Conservation (phyloP, 2,888 invertebrate genomes). For the Pseudeuparius sepicola region DNA sequence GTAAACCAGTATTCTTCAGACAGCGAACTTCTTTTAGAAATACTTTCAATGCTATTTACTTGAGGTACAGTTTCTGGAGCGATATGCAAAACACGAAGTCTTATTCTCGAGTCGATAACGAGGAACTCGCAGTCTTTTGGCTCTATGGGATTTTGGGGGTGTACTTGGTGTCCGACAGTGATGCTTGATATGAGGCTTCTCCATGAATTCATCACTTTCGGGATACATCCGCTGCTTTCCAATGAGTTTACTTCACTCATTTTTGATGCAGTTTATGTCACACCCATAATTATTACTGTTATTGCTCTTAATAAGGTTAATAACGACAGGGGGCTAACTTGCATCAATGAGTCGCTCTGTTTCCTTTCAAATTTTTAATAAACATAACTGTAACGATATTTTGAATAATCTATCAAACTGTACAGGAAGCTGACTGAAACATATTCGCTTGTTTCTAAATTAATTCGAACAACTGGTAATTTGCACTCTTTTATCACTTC, state of each 20-base stretch:
- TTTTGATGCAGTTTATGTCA: conserved; percentile 25
- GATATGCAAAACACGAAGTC: conserved; percentile 34
- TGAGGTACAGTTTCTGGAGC: conserved; percentile 28
- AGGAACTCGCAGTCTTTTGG: conserved; percentile 36
- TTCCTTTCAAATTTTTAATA: too few relatives aligned
- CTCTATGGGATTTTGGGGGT: conserved; percentile 33
- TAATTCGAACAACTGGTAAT: too few relatives aligned
- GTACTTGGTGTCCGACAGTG: conserved; percentile 30
- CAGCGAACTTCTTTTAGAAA: conserved; percentile 32
- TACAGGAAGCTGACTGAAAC: too few relatives aligned
- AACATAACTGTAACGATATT: too few relatives aligned
- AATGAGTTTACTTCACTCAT: conserved; percentile 25
- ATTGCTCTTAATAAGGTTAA: too few relatives aligned
- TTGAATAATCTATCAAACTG: too few relatives aligned
- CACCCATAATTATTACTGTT: conserved; percentile 27
- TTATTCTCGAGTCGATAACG: conserved; percentile 31
- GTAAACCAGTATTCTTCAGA: conserved; percentile 43
- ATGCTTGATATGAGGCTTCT: conserved; percentile 25
- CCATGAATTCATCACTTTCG: conserved; percentile 29
- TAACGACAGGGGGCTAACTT: too few relatives aligned
- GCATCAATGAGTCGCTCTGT: too few relatives aligned
- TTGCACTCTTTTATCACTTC: too few relatives aligned
- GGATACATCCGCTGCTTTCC: conserved; percentile 25
- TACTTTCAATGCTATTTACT: conserved; percentile 22
- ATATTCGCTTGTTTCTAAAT: too few relatives aligned